Conservation (phyloP, 2,888 invertebrate species). For the Conus canariensis region DNA sequence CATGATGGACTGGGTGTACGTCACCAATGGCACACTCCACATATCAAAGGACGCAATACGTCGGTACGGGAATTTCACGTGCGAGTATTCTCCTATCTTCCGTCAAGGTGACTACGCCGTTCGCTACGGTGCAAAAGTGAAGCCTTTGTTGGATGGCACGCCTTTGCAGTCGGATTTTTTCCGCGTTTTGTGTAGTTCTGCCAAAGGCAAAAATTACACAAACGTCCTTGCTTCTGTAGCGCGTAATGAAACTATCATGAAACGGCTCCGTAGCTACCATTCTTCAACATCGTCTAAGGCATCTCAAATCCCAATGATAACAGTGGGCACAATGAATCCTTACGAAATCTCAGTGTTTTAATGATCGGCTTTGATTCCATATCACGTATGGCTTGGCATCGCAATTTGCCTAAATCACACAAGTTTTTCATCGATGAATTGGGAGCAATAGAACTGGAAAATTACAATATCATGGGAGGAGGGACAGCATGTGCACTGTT, state of each 20-base stretch:
- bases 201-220: constrained; percentile 53
- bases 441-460: constrained; percentile 83
- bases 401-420: constrained; percentile 65
- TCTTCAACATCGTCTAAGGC: background rate
- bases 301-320: too few species aligned
- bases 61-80: constrained; percentile 79
- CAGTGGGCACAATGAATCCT: background rate
- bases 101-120: constrained; percentile 65
- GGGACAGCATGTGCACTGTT: constrained; percentile 84
- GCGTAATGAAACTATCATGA: background rate
- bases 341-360: background rate
- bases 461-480: constrained; percentile 80
- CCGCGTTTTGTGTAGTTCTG: constrained; percentile 63
- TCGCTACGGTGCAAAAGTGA: constrained; percentile 55
- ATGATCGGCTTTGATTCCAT: background rate
- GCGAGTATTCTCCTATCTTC: constrained; percentile 81
- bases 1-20: constrained; percentile 87
- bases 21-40: constrained; percentile 83
- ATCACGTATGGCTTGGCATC: constrained; percentile 45
- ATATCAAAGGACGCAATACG: constrained; percentile 81
- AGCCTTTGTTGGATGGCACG: constrained; percentile 61
- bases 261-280: background rate
- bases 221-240: background rate
- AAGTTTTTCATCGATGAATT: constrained; percentile 71
- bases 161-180: constrained; percentile 70